A percentile compares a stretch with the other conserved stretches of the same genome.
phyloP scores from a whole-genome alignment of 2,888 invertebrate genomes.

The Stenolophus ochropezus region DNA sequence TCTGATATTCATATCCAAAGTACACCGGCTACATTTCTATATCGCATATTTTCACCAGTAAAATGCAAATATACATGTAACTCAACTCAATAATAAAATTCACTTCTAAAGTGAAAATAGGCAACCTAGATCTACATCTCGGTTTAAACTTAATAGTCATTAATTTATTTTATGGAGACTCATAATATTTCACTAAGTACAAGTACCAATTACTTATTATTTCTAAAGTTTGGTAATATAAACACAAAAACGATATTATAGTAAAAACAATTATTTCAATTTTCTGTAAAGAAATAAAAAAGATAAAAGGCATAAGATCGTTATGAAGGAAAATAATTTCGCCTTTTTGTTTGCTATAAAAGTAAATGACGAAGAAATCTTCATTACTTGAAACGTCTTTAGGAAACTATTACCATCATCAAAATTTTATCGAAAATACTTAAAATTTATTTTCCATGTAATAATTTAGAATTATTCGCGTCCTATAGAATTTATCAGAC shows the following conservation, averaged over 20 bases:
- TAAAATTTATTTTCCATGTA: slow-evolving; percentile 45
- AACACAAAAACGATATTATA: no score
- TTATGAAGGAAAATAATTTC: not conserved
- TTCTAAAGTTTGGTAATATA: no score
- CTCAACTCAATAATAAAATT: not conserved
- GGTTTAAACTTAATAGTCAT: no score
- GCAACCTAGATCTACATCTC: no score
- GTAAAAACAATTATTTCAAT: not conserved
- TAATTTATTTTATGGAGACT: no score
- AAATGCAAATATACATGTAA: not conserved
- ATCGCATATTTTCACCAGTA: not conserved
- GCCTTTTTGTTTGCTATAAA: not conserved
- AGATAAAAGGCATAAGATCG: not conserved
- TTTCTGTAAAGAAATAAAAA: no score
- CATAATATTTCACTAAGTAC: no score
- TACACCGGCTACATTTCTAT: not conserved
- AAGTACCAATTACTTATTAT: no score
- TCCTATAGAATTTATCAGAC: slow-evolving; percentile 46
- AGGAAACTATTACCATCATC: slow-evolving; percentile 33
- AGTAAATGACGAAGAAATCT: not conserved
- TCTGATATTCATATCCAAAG: not conserved
- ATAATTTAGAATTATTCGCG: slow-evolving; percentile 48
- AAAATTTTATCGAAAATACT: slow-evolving; percentile 46
- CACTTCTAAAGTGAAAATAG: not conserved
- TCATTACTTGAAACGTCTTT: slow-evolving; percentile 3